phyloP scores from a whole-genome alignment of 2,888 invertebrate species.

The Ametastegia equiseti region DNA sequence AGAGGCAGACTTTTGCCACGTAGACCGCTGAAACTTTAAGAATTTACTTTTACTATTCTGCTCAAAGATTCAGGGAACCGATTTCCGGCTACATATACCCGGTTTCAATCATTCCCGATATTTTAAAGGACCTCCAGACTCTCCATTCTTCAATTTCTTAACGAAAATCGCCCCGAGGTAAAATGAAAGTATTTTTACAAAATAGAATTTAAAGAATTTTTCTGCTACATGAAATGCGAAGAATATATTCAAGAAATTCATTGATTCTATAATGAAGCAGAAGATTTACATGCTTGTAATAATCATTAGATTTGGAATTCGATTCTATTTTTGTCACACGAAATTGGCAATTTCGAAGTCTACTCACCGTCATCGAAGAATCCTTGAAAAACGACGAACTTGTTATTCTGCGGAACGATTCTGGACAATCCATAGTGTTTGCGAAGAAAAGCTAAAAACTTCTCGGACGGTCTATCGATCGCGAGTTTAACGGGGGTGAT shows the following conservation, averaged over 20 bases:
- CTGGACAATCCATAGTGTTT: conserved; percentile 86
- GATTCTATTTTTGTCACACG: background rate
- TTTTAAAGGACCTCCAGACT: background rate
- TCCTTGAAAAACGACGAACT: conserved; percentile 91
- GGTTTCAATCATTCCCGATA: background rate
- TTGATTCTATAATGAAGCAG: too few relatives aligned
- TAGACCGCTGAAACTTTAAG: background rate
- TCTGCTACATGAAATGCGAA: too few relatives aligned
- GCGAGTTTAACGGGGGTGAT: conserved; percentile 86
- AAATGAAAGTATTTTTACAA: too few relatives aligned
- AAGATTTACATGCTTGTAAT: background rate
- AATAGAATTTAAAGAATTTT: too few relatives aligned
- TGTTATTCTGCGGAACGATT: conserved; percentile 90
- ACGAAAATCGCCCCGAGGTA: too few relatives aligned
- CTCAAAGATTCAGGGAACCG: too few relatives aligned
- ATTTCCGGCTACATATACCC: too few relatives aligned
- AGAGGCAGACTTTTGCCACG: background rate
- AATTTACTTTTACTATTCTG: background rate
- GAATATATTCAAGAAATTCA: too few relatives aligned
- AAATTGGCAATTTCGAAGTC: background rate
- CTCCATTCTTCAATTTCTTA: too few relatives aligned
- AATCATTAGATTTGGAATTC: background rate
- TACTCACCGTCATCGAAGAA: conserved; percentile 81
- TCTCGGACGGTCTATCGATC: conserved; percentile 94
- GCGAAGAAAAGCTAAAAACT: conserved; percentile 89